phyloP scores from a whole-genome alignment of 2,797 vertebrate genomes.

The Labroides dimidiatus region DNA sequence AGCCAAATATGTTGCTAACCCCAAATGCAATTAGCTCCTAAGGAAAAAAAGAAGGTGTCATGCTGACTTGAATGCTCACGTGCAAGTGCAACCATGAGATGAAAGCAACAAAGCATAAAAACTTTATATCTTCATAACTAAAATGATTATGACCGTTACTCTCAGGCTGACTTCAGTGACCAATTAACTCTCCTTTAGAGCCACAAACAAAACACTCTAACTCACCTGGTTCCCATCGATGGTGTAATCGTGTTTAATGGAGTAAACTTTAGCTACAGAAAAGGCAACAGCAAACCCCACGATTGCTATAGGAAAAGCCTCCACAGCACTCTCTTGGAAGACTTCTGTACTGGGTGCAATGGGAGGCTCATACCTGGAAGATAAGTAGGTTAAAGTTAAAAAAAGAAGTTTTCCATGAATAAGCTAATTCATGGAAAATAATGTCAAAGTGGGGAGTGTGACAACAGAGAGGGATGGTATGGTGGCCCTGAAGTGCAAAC shows the following conservation, averaged over 20 bases:
- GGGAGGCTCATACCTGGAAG: slow-evolving; percentile 87
- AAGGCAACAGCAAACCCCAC: slow-evolving; percentile 93
- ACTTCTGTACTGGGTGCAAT: slow-evolving; percentile 76
- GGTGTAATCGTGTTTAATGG: slow-evolving; percentile 91
- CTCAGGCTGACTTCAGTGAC: slow-evolving; percentile 12
- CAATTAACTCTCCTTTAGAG: slow-evolving; percentile 12
- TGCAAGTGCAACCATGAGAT: neutral
- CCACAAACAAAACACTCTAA: neutral
- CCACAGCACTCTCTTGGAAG: slow-evolving; percentile 81
- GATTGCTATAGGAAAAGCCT: slow-evolving; percentile 88
- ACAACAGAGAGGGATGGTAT: too few relatives aligned
- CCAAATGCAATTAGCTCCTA: slow-evolving; percentile 96
- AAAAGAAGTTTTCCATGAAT: too few relatives aligned
- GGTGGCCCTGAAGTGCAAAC: too few relatives aligned
- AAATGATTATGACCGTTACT: neutral
- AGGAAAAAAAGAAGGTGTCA: neutral
- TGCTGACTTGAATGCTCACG: neutral
- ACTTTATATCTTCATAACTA: slow-evolving; percentile 10
- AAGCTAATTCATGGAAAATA: too few relatives aligned
- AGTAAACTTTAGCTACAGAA: slow-evolving; percentile 93
- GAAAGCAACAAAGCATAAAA: neutral
- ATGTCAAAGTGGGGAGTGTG: too few relatives aligned
- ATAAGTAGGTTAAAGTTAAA: slow-evolving; percentile 5
- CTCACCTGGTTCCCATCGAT: slow-evolving; percentile 93
- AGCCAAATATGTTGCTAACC: slow-evolving; percentile 89